Conservation (phyloP, 1,140 invertebrate genomes). For the Ridgeia piscesae region DNA sequence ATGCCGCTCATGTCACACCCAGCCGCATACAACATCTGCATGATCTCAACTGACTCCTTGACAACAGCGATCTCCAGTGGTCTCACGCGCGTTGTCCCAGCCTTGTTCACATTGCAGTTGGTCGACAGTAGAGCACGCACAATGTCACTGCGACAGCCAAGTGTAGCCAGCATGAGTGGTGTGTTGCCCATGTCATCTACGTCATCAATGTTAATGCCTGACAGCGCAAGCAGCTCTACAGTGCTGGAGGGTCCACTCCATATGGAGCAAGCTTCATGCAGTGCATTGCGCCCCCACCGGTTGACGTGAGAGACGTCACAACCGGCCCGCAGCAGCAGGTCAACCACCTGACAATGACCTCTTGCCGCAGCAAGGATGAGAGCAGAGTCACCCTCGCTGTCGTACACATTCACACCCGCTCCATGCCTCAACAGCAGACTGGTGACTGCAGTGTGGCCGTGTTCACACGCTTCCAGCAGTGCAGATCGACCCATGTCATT, state of each 20-base stretch:
- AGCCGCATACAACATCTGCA: conserved; percentile 11
- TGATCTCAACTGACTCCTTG: background rate
- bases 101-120: conserved; percentile 9
- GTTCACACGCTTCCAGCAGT: conserved; percentile 1
- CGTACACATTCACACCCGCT: background rate
- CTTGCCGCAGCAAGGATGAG: conserved; percentile 11
- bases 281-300: conserved; percentile 15
- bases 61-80: conserved; percentile 8
- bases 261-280: conserved; percentile 9
- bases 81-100: background rate
- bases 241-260: background rate
- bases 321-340: background rate
- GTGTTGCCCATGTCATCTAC: conserved; percentile 1
- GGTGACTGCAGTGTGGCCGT: background rate
- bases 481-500: conserved; percentile 15
- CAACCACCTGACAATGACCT: background rate
- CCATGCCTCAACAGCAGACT: background rate
- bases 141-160: background rate
- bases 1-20: conserved; percentile 16
- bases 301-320: background rate
- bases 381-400: conserved; percentile 12
- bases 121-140: background rate
- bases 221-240: background rate
- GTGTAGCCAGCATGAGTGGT: background rate
- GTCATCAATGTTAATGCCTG: background rate